These are phyloP conservation scores for Dryadula phaetusa DNA, from an alignment of 2,888 invertebrate genomes.

Conservation along the genomic window DNA sequence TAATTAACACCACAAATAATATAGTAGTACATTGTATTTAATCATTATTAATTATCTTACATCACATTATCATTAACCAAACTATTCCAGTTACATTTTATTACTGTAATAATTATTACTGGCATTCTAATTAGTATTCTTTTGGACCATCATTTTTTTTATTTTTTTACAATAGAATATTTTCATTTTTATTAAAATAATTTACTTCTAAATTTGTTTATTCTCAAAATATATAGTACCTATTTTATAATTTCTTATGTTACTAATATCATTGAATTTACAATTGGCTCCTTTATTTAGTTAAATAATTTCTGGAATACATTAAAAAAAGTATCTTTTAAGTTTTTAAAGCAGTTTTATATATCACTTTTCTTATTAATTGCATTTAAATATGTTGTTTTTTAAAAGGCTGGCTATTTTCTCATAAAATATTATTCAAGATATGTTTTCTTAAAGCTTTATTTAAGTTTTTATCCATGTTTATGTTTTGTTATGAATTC, in stretches of 20 bases:
- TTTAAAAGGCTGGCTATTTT: slow-evolving; percentile 20
- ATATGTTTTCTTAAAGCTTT: slow-evolving; percentile 40
- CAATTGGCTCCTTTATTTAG: neutral
- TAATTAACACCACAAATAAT: slow-evolving; percentile 9
- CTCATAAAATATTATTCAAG: slow-evolving; percentile 13
- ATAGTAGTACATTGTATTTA: slow-evolving; percentile 16
- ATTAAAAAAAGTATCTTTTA: neutral
- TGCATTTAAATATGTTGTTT: slow-evolving; percentile 23
- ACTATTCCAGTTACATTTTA: neutral
- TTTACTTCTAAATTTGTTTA: neutral
- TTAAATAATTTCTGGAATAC: too few relatives aligned
- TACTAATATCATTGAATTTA: neutral
- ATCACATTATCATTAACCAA: neutral
- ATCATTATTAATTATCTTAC: slow-evolving; percentile 10
- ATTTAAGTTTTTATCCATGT: slow-evolving; percentile 43
- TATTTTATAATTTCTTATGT: neutral
- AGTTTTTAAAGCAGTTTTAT: neutral
- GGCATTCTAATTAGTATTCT: neutral
- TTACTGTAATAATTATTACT: neutral
- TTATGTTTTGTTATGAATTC: slow-evolving; percentile 42
- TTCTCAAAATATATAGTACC: neutral
- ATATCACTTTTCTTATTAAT: too few relatives aligned
- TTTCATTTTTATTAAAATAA: too few relatives aligned
- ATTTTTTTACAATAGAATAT: too few relatives aligned
- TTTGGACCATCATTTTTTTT: neutral